Evolutionary conservation across 2,113 vertebrate species (phyloP).

Genomic region (Aleadryas rufinucha): DNA sequence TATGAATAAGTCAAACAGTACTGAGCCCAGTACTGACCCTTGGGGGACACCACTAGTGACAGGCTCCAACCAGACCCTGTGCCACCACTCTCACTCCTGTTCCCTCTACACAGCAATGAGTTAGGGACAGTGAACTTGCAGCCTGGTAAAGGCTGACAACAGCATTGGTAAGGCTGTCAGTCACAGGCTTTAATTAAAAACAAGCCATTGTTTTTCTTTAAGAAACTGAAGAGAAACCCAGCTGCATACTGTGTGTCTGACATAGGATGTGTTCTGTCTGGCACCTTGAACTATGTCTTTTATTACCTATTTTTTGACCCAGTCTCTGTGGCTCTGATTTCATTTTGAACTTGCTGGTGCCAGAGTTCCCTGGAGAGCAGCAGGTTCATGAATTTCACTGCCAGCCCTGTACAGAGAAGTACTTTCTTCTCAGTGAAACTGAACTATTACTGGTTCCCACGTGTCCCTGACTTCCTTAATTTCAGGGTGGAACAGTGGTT

Average conservation of each 20-base stretch:
- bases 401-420: not conserved
- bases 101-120: not conserved
- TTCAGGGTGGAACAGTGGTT: not conserved
- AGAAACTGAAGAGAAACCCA: not conserved
- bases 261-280: not conserved
- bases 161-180: not conserved
- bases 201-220: not conserved
- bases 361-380: not conserved
- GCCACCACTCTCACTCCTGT: not conserved
- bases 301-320: not conserved
- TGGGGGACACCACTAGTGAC: not conserved
- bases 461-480: not conserved
- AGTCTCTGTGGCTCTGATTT: not conserved
- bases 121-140: not conserved
- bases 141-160: not conserved
- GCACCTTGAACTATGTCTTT: not conserved
- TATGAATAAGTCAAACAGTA: not conserved
- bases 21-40: not conserved
- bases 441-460: not conserved
- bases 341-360: not conserved
- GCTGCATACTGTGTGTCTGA: not conserved
- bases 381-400: not conserved
- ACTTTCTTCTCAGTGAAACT: not conserved
- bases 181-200: not conserved
- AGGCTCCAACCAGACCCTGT: not conserved